Conservation (phyloP, 2,888 invertebrate genomes). For the Tipula confusa region DNA sequence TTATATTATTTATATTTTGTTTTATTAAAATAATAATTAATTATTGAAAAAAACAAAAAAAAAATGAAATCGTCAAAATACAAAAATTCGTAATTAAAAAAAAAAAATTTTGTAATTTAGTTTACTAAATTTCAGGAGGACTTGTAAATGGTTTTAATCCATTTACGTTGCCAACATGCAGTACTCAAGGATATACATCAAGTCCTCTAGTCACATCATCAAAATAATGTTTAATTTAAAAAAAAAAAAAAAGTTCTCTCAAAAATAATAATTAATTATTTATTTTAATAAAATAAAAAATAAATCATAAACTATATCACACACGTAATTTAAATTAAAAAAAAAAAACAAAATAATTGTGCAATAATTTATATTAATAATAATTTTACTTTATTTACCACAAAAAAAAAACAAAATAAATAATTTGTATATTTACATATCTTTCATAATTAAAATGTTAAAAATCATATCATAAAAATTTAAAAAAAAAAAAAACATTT, state of each 20-base stretch:
- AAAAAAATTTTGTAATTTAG: constrained; percentile 31
- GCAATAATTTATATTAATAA: neutral
- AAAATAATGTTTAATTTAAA: constrained; percentile 57
- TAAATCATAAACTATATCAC: neutral
- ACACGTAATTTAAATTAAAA: neutral
- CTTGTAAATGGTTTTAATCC: constrained; percentile 89
- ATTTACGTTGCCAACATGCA: constrained; percentile 85
- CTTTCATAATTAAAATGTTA: neutral
- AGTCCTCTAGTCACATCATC: constrained; percentile 73
- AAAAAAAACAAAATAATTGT: neutral
- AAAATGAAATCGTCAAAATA: neutral
- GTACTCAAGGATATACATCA: constrained; percentile 74
- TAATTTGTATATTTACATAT: neutral
- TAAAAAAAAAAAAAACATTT: neutral
- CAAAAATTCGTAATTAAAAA: constrained; percentile 31
- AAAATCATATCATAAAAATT: neutral
- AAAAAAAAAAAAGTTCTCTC: constrained; percentile 14
- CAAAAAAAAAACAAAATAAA: neutral
- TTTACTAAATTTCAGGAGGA: constrained; percentile 50
- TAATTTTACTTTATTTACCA: neutral
- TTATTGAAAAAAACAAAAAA: too few relatives aligned
- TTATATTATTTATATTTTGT: neutral
- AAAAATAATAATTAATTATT: constrained; percentile 25
- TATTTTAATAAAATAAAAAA: neutral
- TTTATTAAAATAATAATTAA: constrained; percentile 30